phyloP scores from a whole-genome alignment of 2,113 vertebrate genomes.

The Rhagologus leucostigma region DNA sequence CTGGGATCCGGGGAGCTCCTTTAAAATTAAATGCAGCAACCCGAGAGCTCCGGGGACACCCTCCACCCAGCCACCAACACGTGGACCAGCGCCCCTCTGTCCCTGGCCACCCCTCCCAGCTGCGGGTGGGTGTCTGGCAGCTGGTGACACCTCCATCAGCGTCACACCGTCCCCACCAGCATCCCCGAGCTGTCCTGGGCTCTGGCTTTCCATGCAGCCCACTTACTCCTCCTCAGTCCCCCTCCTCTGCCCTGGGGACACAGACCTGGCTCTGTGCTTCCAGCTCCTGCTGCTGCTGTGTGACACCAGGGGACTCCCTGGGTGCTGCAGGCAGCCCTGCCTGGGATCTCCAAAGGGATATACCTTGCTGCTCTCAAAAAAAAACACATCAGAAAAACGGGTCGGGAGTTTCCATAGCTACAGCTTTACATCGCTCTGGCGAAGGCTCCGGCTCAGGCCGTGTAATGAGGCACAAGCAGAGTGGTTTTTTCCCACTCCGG shows the following conservation, averaged over 20 bases:
- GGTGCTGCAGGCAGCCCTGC: not conserved
- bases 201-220: not conserved
- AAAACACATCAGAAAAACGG: not conserved
- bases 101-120: not conserved
- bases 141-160: not conserved
- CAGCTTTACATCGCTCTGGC: not conserved
- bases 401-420: constrained; percentile 66
- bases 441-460: not conserved
- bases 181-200: not conserved
- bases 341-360: not conserved
- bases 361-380: not conserved
- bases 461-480: not conserved
- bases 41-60: not conserved
- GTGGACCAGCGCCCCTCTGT: not conserved
- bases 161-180: not conserved
- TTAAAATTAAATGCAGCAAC: not conserved
- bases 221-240: not conserved
- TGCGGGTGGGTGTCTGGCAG: not conserved
- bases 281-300: not conserved
- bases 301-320: not conserved
- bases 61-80: too few species aligned
- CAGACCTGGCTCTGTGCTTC: not conserved
- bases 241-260: not conserved
- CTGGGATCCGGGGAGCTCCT: not conserved
- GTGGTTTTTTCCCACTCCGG: not conserved